Evolutionary conservation across 2,888 invertebrate species (phyloP).

Genomic region (Harpagoxenus sublaevis): DNA sequence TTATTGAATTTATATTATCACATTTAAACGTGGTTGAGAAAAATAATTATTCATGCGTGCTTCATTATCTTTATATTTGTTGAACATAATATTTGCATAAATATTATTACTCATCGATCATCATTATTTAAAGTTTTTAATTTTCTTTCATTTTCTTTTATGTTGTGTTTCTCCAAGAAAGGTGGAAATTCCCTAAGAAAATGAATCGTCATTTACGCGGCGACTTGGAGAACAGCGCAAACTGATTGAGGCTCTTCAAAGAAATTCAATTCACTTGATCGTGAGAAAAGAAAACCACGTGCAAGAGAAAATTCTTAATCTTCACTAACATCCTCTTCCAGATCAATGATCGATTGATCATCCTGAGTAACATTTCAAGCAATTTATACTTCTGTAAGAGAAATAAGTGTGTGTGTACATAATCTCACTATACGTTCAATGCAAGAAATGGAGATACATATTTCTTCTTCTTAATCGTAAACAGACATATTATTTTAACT

Average conservation of each 20-base stretch:
- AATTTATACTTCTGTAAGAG: not conserved
- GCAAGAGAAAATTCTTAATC: constrained; percentile 23
- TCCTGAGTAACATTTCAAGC: not conserved
- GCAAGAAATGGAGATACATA: not conserved
- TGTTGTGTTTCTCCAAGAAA: not conserved
- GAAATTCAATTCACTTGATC: constrained; percentile 34
- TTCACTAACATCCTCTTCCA: not conserved
- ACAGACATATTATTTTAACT: not conserved
- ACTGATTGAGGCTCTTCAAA: constrained; percentile 30
- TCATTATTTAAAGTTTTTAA: constrained; percentile 4
- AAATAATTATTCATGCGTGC: constrained; percentile 42
- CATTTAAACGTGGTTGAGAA: constrained; percentile 28
- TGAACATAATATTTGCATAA: constrained; percentile 10
- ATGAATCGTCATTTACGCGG: constrained; percentile 17
- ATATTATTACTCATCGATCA: not conserved
- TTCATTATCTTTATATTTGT: constrained; percentile 46
- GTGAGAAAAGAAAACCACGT: not conserved
- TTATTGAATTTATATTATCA: constrained; percentile 43
- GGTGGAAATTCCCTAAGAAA: constrained; percentile 24
- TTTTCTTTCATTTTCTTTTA: not conserved
- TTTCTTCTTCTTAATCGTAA: not conserved
- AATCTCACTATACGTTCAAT: not conserved
- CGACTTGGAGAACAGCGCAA: constrained; percentile 4
- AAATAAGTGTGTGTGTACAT: not conserved
- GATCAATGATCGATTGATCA: not conserved